These are phyloP conservation scores for Narcine bancroftii DNA, from an alignment of 2,113 vertebrate genomes.

Conservation along the genomic window DNA sequence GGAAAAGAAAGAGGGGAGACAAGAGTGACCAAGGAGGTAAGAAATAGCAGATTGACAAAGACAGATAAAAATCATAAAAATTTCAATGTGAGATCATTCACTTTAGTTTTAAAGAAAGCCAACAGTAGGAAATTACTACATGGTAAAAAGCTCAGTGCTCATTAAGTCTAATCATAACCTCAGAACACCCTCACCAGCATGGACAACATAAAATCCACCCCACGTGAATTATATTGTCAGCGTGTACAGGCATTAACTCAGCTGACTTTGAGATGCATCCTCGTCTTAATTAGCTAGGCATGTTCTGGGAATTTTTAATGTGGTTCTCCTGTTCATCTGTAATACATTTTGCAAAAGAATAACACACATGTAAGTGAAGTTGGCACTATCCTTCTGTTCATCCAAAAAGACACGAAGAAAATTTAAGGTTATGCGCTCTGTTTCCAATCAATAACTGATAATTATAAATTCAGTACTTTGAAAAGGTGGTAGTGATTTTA, in stretches of 20 bases:
- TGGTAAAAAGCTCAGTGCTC: too few species aligned
- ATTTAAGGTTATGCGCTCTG: neutral
- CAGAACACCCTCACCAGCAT: too few species aligned
- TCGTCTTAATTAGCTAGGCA: too few species aligned
- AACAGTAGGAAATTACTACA: too few species aligned
- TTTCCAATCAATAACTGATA: neutral
- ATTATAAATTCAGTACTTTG: neutral
- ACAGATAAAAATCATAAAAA: neutral
- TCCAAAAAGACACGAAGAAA: neutral
- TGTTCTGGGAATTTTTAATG: too few species aligned
- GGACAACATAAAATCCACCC: too few species aligned
- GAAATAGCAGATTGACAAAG: neutral
- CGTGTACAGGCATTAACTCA: too few species aligned
- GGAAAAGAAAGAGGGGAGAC: neutral
- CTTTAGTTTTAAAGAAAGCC: too few species aligned
- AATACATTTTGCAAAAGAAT: neutral
- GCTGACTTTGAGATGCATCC: too few species aligned
- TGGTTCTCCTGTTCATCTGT: too few species aligned
- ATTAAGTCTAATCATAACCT: too few species aligned
- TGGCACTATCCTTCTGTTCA: neutral
- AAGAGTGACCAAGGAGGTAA: neutral
- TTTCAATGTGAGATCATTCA: neutral
- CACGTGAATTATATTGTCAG: too few species aligned
- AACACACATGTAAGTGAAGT: neutral
- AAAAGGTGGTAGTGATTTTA: neutral